A percentile compares a stretch with the other conserved stretches of the same genome.
Evolutionary conservation across 1,140 invertebrate genomes (phyloP).

Genomic region (Lycorma delicatula): DNA sequence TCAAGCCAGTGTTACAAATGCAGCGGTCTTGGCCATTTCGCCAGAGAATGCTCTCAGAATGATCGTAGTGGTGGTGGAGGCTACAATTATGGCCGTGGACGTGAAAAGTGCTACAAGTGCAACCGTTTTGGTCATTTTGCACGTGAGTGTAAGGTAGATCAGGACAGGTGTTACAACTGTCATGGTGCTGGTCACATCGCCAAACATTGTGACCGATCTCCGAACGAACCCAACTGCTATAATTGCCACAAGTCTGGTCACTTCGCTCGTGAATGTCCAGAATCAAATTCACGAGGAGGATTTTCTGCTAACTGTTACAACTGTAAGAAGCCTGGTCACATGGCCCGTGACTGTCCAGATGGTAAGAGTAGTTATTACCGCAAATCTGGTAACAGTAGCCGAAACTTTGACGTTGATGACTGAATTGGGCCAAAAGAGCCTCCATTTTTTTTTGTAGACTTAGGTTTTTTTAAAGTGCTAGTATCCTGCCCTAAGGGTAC

Average conservation of each 20-base stretch:
- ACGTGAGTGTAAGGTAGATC: constrained; percentile 80
- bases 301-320: constrained; percentile 73
- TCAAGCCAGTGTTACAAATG: constrained; percentile 81
- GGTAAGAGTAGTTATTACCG: no score
- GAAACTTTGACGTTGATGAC: no score
- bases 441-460: no score
- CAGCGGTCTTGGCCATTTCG: constrained; percentile 77
- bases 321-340: constrained; percentile 81
- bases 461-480: no score
- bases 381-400: no score
- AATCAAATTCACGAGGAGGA: constrained; percentile 41
- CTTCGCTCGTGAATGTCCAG: constrained; percentile 82
- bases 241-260: constrained; percentile 82
- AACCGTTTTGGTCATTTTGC: constrained; percentile 89
- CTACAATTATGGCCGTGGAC: no score
- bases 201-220: constrained; percentile 76
- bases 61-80: no score
- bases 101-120: constrained; percentile 90
- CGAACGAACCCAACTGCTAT: constrained; percentile 76
- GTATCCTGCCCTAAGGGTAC: no score
- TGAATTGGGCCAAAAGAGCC: no score
- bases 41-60: constrained; percentile 61
- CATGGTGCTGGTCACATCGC: constrained; percentile 80
- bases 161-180: constrained; percentile 73
- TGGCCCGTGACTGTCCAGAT: constrained; percentile 80